Base-by-base conservation (phyloP, 1,140 invertebrate genomes). In the Euschistus heros region DNA sequence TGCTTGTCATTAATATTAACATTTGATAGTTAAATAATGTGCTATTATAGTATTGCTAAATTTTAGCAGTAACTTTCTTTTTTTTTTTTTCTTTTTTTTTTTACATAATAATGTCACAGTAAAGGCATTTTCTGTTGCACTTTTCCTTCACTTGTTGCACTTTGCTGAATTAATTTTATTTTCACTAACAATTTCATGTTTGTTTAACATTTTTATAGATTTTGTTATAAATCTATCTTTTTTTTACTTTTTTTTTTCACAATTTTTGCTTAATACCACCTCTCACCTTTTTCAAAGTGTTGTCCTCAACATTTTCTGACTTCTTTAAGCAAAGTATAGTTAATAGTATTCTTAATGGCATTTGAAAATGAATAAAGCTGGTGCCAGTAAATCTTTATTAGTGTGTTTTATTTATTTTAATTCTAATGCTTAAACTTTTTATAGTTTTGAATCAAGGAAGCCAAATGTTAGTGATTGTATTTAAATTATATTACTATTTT, bases 181-280 rank as follows among this genome's bases (percentile, higher is more conserved):
- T 63, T 33, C 46, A 63, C 46, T 24, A 50, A 50, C 24, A 46
- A 26, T 15, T 50, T 50, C 15, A 52, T 63, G 26, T 63, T 63
- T 46, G 13, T 50, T 63, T 63, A 15, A 26, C 50, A 33, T 17
- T 24, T 33, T 18, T 20, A 33, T 63, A n/a, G 42, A 26, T 63
- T 63, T 20, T 52, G 2, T 46, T 47, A 26, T 33, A 33, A 20
- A 20, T 33, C 22, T 62, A 33, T 62, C 26, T 37, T 64, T 37
- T 18, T 55, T 64, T 30, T 50, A 22, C 30, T 14, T 64, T 64
- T 4, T 64, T 64, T 54, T 52, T 64, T 64, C 52, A 62, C 26
- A 50, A 47, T 50, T 18, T 44, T 24, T 50, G 46, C 62, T 50
- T 50, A 50, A 50, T 50, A 50, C n/a, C 47, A 50, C 47, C 47